Evolutionary conservation across 2,797 vertebrate species (phyloP).

Genomic region (Smutsia temminckii): DNA sequence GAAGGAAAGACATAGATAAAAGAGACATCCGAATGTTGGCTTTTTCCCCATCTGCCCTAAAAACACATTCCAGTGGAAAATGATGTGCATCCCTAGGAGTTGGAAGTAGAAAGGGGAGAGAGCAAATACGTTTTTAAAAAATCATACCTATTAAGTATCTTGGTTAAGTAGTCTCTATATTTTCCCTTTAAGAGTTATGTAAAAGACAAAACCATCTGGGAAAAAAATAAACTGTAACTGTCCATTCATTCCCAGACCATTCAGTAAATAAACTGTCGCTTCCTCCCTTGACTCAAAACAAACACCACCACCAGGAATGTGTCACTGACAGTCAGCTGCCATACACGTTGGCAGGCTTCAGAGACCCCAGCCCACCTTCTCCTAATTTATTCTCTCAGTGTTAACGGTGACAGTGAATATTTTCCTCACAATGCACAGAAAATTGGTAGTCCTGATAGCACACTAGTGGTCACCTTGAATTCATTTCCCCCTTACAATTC

Average conservation of each 20-base stretch:
- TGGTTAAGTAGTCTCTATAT: background rate
- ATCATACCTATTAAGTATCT: background rate
- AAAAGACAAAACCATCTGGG: background rate
- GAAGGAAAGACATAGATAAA: constrained; percentile 45
- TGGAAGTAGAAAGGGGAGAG: constrained; percentile 33
- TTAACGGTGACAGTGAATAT: background rate
- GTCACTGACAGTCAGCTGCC: background rate
- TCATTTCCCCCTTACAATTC: background rate
- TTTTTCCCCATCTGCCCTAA: constrained; percentile 17
- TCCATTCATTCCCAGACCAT: background rate
- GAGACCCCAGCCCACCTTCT: background rate
- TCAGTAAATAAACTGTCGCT: background rate
- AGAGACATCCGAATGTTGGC: constrained; percentile 21
- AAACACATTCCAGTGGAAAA: constrained; percentile 53
- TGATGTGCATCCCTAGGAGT: background rate
- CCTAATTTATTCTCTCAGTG: background rate
- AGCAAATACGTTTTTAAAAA: background rate
- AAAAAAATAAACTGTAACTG: background rate
- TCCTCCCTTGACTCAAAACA: background rate
- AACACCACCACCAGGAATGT: background rate
- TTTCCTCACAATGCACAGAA: background rate
- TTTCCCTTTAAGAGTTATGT: background rate
- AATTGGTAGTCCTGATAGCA: background rate
- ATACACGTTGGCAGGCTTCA: background rate
- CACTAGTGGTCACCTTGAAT: background rate